Percentiles rank a stretch among this genome's conserved stretches.
These are phyloP conservation scores for Phocides pigmalion DNA, from an alignment of 1,140 invertebrate genomes.

Conservation along the genomic window DNA sequence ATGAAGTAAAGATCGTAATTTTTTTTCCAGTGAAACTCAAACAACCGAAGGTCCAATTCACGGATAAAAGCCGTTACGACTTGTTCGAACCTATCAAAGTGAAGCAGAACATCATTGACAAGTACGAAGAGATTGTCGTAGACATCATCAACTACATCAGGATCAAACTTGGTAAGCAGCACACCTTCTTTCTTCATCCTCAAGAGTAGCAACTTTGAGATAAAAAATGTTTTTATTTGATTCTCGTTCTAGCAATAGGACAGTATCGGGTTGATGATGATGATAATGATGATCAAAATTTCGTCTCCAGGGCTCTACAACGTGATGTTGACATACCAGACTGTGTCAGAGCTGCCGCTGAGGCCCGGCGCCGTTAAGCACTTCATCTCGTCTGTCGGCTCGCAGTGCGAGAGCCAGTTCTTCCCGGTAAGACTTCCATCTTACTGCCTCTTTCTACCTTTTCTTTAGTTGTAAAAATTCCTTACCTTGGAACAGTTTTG, in stretches of 20 bases:
- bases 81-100: conserved; percentile 43
- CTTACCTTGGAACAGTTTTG: no score
- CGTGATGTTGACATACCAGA: conserved; percentile 50
- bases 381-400: conserved; percentile 62
- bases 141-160: conserved; percentile 50
- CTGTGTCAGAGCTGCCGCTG: conserved; percentile 57
- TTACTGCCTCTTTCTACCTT: no score
- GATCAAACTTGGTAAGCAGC: conserved; percentile 52
- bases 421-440: conserved; percentile 55
- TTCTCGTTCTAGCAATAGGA: no score
- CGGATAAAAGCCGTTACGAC: conserved; percentile 64
- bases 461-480: no score
- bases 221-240: no score
- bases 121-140: conserved; percentile 36
- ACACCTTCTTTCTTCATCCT: no score
- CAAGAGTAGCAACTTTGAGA: no score
- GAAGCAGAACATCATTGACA: conserved; percentile 47
- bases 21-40: conserved; percentile 72
- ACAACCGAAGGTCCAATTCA: conserved; percentile 71
- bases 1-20: background rate
- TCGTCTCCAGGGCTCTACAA: conserved; percentile 40
- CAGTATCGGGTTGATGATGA: no score
- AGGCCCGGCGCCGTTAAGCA: conserved; percentile 74
- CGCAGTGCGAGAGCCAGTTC: conserved; percentile 48
- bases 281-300: background rate